Evolutionary conservation across 2,113 vertebrate genomes (phyloP).

Genomic region (Paralichthys olivaceus): DNA sequence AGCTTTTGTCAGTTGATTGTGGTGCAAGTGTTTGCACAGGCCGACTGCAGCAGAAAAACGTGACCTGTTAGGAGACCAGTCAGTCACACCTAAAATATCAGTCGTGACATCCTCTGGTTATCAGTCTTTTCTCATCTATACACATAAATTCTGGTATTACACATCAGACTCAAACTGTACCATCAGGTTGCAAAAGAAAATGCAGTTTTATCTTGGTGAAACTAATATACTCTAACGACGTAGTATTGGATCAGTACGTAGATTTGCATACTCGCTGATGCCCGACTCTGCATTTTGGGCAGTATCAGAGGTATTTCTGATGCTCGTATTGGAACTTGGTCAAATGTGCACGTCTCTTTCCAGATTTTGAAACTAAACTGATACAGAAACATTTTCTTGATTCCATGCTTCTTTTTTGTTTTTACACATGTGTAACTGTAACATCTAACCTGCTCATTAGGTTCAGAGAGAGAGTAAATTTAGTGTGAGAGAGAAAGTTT

Average conservation of each 20-base stretch:
- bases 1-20: background rate
- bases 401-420: background rate
- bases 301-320: too few species aligned
- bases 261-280: too few species aligned
- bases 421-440: background rate
- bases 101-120: conserved; percentile 20
- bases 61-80: too few species aligned
- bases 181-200: background rate
- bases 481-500: conserved; percentile 13
- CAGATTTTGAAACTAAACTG: background rate
- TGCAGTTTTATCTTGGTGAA: too few species aligned
- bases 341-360: background rate
- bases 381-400: background rate
- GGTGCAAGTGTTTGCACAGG: too few species aligned
- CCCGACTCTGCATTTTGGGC: too few species aligned
- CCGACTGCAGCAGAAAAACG: too few species aligned
- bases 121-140: conserved; percentile 19
- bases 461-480: conserved; percentile 12
- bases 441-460: conserved; percentile 15
- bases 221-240: too few species aligned
- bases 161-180: background rate
- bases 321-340: too few species aligned
- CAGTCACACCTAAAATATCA: background rate
- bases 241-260: too few species aligned
- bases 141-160: conserved; percentile 2